These are phyloP conservation scores for Trichogramma pretiosum DNA, from an alignment of 1,140 invertebrate genomes.

Conservation along the genomic window DNA sequence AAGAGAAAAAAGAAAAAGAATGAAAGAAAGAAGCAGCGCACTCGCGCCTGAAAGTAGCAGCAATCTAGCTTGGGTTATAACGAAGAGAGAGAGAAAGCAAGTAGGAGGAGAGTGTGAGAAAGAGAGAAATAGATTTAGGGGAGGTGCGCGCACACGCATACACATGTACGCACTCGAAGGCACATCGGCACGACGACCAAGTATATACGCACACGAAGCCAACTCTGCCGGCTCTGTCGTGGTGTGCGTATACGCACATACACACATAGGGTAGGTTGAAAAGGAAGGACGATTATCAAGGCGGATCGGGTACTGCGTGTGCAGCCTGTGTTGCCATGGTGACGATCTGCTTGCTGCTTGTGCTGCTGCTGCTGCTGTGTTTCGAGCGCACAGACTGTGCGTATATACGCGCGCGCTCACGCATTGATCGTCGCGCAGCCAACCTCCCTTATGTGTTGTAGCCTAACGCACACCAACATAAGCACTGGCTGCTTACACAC, in stretches of 20 bases:
- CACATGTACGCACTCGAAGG: no score
- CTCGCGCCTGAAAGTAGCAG: not conserved
- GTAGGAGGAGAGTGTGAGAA: slow-evolving; percentile 14
- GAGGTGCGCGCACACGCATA: slow-evolving; percentile 11
- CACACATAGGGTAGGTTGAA: no score
- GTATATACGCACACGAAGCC: no score
- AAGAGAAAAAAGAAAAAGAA: slow-evolving; percentile 13
- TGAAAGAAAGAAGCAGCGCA: slow-evolving; percentile 5
- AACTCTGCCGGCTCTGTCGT: no score
- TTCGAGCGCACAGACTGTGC: slow-evolving; percentile 22
- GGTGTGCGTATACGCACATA: no score
- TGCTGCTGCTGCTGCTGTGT: not conserved
- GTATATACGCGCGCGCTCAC: no score
- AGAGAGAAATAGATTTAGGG: slow-evolving; percentile 18
- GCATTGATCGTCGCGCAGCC: slow-evolving; percentile 48
- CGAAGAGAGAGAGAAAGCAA: not conserved
- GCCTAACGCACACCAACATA: no score
- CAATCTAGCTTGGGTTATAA: slow-evolving; percentile 1
- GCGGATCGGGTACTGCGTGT: slow-evolving; percentile 29
- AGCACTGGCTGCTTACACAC: no score
- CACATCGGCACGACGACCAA: no score
- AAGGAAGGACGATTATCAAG: slow-evolving; percentile 31
- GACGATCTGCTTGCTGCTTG: no score
- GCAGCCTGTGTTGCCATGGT: slow-evolving; percentile 36
- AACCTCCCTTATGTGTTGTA: no score